These are phyloP conservation scores for Hydrotaea cyrtoneurina DNA, from an alignment of 2,888 invertebrate species.

Conservation along the genomic window DNA sequence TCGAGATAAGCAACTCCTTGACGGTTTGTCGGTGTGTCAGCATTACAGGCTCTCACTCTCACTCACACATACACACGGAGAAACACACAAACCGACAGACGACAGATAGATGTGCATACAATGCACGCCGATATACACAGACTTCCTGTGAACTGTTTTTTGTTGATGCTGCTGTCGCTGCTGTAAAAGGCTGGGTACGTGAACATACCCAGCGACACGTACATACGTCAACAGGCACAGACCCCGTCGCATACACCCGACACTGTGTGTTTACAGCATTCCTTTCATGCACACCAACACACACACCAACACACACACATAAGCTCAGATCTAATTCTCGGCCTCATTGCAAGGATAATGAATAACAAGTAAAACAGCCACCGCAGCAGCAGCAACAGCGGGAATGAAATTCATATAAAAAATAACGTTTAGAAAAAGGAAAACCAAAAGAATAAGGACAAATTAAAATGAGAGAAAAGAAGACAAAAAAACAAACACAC, in stretches of 20 bases:
- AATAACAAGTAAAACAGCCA: constrained; percentile 39
- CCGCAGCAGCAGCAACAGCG: constrained; percentile 20
- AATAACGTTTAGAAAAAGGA: constrained; percentile 34
- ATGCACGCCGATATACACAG: constrained; percentile 35
- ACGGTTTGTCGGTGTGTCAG: constrained; percentile 42
- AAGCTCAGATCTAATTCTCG: constrained; percentile 49
- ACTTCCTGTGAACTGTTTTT: constrained; percentile 50
- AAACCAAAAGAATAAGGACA: constrained; percentile 55
- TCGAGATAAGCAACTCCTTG: constrained; percentile 46
- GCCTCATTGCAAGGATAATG: constrained; percentile 62
- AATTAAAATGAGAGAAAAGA: constrained; percentile 47
- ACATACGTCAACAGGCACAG: background rate
- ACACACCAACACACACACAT: background rate
- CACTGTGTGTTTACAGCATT: constrained; percentile 16
- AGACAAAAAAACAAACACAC: background rate
- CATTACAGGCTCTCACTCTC: constrained; percentile 15
- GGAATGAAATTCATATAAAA: constrained; percentile 32
- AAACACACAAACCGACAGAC: background rate
- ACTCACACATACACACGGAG: background rate
- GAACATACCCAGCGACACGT: background rate
- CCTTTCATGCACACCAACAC: background rate
- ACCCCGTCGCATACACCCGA: background rate
- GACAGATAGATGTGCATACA: constrained; percentile 15
- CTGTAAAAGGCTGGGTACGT: background rate
- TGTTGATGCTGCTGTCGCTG: constrained; percentile 16